Base-by-base conservation (phyloP, 2,888 invertebrate genomes). In the Morinoia aosen region DNA sequence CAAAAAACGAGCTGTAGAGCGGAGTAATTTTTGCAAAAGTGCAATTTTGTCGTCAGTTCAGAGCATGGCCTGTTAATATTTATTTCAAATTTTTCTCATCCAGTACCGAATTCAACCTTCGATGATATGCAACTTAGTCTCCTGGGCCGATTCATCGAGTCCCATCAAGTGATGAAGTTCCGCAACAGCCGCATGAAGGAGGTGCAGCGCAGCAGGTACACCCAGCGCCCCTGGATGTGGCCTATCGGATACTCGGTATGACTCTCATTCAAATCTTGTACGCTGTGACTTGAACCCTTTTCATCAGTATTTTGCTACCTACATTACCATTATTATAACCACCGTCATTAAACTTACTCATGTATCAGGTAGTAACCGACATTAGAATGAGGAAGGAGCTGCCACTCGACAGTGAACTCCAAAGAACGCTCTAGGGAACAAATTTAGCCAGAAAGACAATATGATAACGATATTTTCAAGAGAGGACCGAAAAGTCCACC, bases 201-300 rank as follows among this genome's bases (percentile, higher is more conserved):
- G 0, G 94, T 57, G n/a, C 93, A 95, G 2, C 25, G 11, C 3
- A 88, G 95, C 64, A 95, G 95, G 57, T 11, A 40, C 8, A 91
- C 58, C 64, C 95, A 94, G 56, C 93, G 95, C 0, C 96, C 96
- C 57, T 96, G 96, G 96, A 96, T 96, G 96, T 96, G 96, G 96
- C 96, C 96, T 0, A 57, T 96, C 40, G 95, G 95, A 11, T 95
- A 96, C 96, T 96, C 96, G 96, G 96, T 96, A 40, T 40, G 95
- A 48, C 14, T 16, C 39, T 64, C 25, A 33, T 61, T 12, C 14
- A 19, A 10, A 1, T 10, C 61, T 48, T 48, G n/a, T n/a, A 48
- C 48, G 48, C 5, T 94, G 0, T n/a, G 56, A 57, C n/a, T 48
- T 48, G 2, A 48, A 5, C 48, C 48, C 5, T 5, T 48, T 48